Evolutionary conservation across 2,888 invertebrate genomes (phyloP), one percentile per base, ranked within the genome.

Genomic region (Unio pictorum): DNA sequence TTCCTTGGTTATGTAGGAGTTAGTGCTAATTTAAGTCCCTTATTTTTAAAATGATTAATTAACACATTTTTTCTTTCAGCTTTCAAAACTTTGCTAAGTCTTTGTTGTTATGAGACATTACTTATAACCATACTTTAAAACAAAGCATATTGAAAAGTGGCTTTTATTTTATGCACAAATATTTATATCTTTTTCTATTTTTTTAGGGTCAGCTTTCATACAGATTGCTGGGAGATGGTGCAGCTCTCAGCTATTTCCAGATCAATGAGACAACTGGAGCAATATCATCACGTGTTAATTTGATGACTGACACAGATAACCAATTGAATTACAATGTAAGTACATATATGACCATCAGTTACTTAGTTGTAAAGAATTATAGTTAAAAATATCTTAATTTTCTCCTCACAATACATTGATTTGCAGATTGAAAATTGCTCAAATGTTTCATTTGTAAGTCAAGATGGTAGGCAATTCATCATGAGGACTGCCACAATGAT

Each of bases 291-390:
- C 74, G 75, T 23, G 68, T 70, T 15, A 70, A 76, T 66, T 73
- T 85, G 34, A 70, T 34, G 23, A 74, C 69, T 6, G 82, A 80
- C 69, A 70, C 58, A 55, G 63, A 61, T 11, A 45, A 45, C 45
- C 45, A 45, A 45, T 73, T 75, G 17, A 63, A 60, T 28, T 85
- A 83, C 67, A 71, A 61, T 17, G 85, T 85, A 72, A 73, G 84
- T 78, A 26, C 26, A 61, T 11, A n/a, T n/a, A 56, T 56, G 55
- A 26, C 55, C 18, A 20, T 61, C 23, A 23, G 15, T 11, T 15
- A 45, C 45, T 45, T 45, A 0, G 45, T 45, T 45, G 11, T 30
- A 56, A 56, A 17, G 34, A 55, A 64, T 26, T n/a, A 54, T 28
- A 15, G 30, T 1, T 23, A 26, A 17, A n/a, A 23, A 23, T n/a